These are phyloP conservation scores for Zapus hudsonius DNA, from an alignment of 2,113 vertebrate species.

Conservation along the genomic window DNA sequence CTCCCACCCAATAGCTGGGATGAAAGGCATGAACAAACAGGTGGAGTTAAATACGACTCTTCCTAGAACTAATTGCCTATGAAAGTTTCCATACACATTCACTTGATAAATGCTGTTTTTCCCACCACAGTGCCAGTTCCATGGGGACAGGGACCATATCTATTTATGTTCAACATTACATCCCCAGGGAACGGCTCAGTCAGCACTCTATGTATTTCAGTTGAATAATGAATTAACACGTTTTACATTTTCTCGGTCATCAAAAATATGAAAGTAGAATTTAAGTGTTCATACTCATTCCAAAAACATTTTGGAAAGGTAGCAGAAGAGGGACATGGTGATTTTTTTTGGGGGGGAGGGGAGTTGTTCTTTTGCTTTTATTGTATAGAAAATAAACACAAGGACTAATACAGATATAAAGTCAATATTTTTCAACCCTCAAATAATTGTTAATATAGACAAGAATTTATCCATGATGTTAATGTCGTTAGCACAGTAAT, in stretches of 20 bases:
- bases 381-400: slow-evolving; percentile 1
- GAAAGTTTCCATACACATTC: background rate
- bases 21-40: background rate
- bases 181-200: background rate
- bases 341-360: no score
- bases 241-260: background rate
- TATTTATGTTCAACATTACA: background rate
- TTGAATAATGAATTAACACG: slow-evolving; percentile 32
- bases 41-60: background rate
- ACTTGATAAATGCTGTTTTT: background rate
- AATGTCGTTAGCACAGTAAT: background rate
- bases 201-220: background rate
- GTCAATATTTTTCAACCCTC: background rate
- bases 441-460: background rate
- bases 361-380: background rate
- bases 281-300: background rate
- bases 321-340: background rate
- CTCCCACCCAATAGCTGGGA: background rate
- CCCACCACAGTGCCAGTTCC: background rate
- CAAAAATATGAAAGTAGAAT: slow-evolving; percentile 11
- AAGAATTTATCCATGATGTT: background rate
- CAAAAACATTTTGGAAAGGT: slow-evolving; percentile 22
- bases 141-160: background rate
- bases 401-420: background rate
- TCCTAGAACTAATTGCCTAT: background rate